Conservation (phyloP, 2,113 vertebrate species). For the Gulo gulo region DNA sequence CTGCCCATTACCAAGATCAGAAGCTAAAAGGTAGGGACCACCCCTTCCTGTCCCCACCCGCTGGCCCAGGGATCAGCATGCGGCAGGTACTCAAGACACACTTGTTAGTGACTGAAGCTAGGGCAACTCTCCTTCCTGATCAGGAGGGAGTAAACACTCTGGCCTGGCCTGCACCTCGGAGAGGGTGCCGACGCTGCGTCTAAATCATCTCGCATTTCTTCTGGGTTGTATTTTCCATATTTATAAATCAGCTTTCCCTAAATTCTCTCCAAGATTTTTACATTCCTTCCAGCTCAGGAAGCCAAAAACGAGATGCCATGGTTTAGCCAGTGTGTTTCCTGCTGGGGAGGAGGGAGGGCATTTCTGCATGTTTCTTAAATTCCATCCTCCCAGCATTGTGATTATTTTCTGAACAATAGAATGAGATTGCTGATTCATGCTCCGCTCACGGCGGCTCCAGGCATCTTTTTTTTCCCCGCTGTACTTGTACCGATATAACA, state of each 20-base stretch:
- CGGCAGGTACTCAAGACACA: background rate
- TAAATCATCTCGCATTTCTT: background rate
- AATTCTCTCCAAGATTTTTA: slow-evolving; percentile 35
- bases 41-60: background rate
- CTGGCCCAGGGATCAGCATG: background rate
- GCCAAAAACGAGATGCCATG: background rate
- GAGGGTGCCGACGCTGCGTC: background rate
- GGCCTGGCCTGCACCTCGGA: background rate
- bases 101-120: background rate
- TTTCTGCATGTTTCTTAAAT: slow-evolving; percentile 48
- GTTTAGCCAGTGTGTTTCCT: slow-evolving; percentile 43
- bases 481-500: slow-evolving; percentile 27
- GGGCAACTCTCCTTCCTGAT: background rate
- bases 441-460: slow-evolving; percentile 42
- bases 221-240: slow-evolving; percentile 50
- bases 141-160: background rate
- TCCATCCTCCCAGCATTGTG: background rate
- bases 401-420: slow-evolving; percentile 64
- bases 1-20: background rate
- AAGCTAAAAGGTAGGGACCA: background rate
- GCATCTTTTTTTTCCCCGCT: background rate
- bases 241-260: slow-evolving; percentile 52
- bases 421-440: slow-evolving; percentile 72
- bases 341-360: background rate
- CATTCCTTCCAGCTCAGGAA: slow-evolving; percentile 60